Evolutionary conservation across 1,140 invertebrate genomes (phyloP), one percentile per base, ranked within the genome.

Genomic region (Apis dorsata): DNA sequence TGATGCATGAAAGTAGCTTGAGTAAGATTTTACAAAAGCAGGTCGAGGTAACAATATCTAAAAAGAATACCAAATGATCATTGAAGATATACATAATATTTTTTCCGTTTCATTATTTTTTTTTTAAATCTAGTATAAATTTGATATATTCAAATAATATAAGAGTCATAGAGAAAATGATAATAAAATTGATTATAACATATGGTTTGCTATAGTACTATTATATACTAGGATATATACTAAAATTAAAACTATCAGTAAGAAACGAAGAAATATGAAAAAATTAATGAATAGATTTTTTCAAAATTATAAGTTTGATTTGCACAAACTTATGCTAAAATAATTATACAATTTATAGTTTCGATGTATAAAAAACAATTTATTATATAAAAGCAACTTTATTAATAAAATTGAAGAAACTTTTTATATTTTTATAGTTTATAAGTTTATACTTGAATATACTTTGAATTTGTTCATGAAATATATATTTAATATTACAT

Each of bases 21-120:
- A 87, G 78, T 86, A 88, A 83, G 76, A 86, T 86, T 89, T 91
- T 84, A 86, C 84, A 88, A 85, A 90, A 91, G 84, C 89, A 81
- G 89, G 87, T 90, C 90, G 88, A 90, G 90, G 87, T 81, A 81
- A 77, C 84, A 75, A 77, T 63, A 63, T 72, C 75, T 74, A 57
- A 66, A 81, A 68, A 62, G 83, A 76, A 73, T 24, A 79, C 57
- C 71, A 71, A 82, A 85, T 49, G 60, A 44, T 49, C 44, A 53
- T 17, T 15, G 65, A 79, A 71, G 51, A 2, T 53, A 19, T 28
- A 57, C 24, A 28, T 34, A 34, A 79, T 57, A 53, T 60, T 57
- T 28, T 44, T 63, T 44, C 60, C n/a, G 7, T 55, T 81, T 53
- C 34, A 24, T 44, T 21, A 21, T 17, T 24, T 12, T 17, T 34